These are phyloP conservation scores for Hylia prasina DNA, from an alignment of 2,113 vertebrate genomes.

Conservation along the genomic window DNA sequence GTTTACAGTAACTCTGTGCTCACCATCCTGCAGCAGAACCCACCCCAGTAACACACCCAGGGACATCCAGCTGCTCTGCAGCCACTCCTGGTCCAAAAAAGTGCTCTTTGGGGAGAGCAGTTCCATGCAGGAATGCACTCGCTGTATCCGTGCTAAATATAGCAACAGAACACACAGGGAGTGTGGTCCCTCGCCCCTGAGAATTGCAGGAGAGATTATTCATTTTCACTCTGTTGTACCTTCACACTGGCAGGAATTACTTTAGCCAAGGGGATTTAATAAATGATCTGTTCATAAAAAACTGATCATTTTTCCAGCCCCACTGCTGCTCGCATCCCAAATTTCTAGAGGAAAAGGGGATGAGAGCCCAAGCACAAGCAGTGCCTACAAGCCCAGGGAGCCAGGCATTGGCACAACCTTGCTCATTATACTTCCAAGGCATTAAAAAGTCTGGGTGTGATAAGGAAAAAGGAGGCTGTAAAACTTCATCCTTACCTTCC, in stretches of 20 bases:
- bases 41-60: background rate
- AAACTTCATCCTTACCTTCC: constrained; percentile 52
- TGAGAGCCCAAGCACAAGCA: background rate
- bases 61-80: background rate
- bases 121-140: constrained; percentile 40
- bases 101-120: background rate
- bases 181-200: background rate
- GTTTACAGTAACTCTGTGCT: background rate
- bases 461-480: constrained; percentile 47
- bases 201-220: constrained; percentile 36
- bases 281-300: constrained; percentile 41
- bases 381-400: background rate
- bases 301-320: background rate
- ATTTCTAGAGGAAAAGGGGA: background rate
- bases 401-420: background rate
- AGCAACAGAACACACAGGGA: background rate
- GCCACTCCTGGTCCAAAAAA: background rate
- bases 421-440: background rate
- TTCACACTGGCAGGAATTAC: constrained; percentile 42
- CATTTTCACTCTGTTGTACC: constrained; percentile 44
- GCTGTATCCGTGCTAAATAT: constrained; percentile 57
- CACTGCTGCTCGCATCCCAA: background rate
- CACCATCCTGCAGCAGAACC: background rate
- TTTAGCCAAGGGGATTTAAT: constrained; percentile 57
- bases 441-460: background rate